Base-by-base conservation (phyloP, 2,113 vertebrate genomes). In the Spea multiplicata region DNA sequence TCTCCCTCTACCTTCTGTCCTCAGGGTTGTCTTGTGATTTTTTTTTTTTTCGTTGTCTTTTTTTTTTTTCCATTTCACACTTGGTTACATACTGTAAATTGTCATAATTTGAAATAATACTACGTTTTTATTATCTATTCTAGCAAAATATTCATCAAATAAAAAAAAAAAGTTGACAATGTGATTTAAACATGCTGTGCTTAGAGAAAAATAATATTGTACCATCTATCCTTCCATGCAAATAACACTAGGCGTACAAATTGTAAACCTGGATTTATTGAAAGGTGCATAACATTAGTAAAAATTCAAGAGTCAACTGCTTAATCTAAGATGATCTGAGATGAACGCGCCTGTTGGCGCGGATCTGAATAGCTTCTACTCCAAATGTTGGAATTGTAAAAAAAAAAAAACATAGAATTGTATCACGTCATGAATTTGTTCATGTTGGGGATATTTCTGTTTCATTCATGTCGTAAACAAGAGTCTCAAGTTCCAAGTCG, bases 1-100 rank as follows among this genome's bases (percentile, higher is more conserved):
- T 96, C 93, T 95, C 94, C 93, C 93, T 95, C 93, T 95, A 97
- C 96, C 95, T 99, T 97, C 95, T 95, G 94, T 96, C 95, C 96
- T 94, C 90, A 89, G 94, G 96, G 96, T 94, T 94, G 92, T 89
- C 92, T 90, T 92, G 91, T 93, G 92, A 93, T 94, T 94, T 94
- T 91, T 93, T 94, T 95, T 95, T 94, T 94, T 95, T 95, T 93
- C 65, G 64, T 86, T 89, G 90, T 88, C 86, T 93, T 91, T 91
- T 91, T 90, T 72, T 62, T 59, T 71, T 57, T 44, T 69, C n/a
- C n/a, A 90, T 88, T 89, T 90, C 88, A 89, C 90, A 90, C 90
- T 90, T 88, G 90, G 91, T 91, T 92, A 92, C 90, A 87, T 90
- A 91, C 84, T 86, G 92, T 92, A 93, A 93, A 94, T 90, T 93